Base-by-base conservation (phyloP, 2,888 invertebrate species). In the Pseudoips prasinana region DNA sequence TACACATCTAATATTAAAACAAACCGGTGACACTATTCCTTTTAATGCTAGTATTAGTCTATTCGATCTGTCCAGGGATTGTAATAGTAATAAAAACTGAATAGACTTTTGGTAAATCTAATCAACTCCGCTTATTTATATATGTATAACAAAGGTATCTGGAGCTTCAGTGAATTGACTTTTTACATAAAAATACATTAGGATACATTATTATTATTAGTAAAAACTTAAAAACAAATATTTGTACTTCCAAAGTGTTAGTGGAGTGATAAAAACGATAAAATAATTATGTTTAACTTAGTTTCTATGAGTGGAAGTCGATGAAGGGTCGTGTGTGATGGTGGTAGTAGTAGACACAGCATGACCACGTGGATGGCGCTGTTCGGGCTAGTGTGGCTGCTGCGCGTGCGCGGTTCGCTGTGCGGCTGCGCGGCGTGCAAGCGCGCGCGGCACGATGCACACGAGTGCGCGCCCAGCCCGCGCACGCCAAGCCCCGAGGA, bases 361-460 rank as follows among this genome's bases (percentile, higher is more conserved):
- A 88, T 87, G 87, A 87, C 79, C 72, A 85, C 85, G 88, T 92
- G 91, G 90, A 94, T 94, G 94, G 95, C 95, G 91, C 92, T 94
- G 69, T 94, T 95, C 90, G 94, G 94, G 85, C 93, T 94, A 92
- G 94, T 94, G 87, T 94, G 94, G 94, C 90, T 94, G 81, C 83
- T 94, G 78, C 93, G 94, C 68, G 93, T 94, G 82, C 93, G 94
- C 79, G 92, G 94, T 61, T 94, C 94, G 74, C 92, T 94, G 81
- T 93, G 94, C 76, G 92, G 93, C 52, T 94, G 93, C 84, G 91
- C 93, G 36, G 93, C 92, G 68, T 93, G 93, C 81, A 90, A 91
- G 58, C 90, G 90, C 57, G 91, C 90, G 41, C 73, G 87, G 33
- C 67, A 71, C 56, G 73, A 73, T 41, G 53, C 53, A 38, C 68